Percentiles rank a stretch among this genome's conserved stretches.
Evolutionary conservation across 2,888 invertebrate species (phyloP).

Genomic region (Scaptomyza flava): DNA sequence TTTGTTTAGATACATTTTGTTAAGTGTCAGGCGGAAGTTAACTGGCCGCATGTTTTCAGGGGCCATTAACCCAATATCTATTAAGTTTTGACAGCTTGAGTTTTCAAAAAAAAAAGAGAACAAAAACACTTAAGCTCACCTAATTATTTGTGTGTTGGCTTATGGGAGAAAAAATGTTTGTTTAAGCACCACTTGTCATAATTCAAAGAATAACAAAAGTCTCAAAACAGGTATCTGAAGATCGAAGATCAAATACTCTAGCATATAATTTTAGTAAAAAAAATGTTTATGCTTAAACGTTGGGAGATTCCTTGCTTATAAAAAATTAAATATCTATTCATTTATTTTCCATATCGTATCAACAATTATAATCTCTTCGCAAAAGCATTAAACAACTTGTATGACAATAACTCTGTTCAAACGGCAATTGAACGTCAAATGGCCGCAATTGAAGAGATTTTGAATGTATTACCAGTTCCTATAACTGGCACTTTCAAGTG

Average conservation of each 20-base stretch:
- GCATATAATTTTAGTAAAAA: neutral
- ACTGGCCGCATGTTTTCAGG: neutral
- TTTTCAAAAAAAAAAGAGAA: neutral
- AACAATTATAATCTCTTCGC: too few relatives aligned
- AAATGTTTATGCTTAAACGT: too few relatives aligned
- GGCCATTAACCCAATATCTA: conserved; percentile 25
- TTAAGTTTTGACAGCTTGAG: conserved; percentile 15
- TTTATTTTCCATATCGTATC: too few relatives aligned
- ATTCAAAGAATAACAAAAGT: conserved; percentile 12
- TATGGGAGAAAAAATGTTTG: conserved; percentile 3
- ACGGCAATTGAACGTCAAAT: conserved; percentile 63
- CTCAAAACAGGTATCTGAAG: neutral
- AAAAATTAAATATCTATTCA: too few relatives aligned
- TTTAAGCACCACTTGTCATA: conserved; percentile 19
- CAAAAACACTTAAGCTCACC: conserved; percentile 32
- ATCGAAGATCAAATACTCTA: neutral
- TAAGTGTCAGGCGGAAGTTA: conserved; percentile 5
- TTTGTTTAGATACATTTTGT: too few relatives aligned
- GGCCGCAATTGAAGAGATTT: conserved; percentile 54
- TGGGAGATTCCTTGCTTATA: too few relatives aligned
- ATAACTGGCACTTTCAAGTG: conserved; percentile 69
- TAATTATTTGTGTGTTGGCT: conserved; percentile 33
- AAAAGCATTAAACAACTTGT: too few relatives aligned
- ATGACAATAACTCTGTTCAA: conserved; percentile 17
- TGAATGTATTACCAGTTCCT: conserved; percentile 46